Evolutionary conservation across 2,888 invertebrate genomes (phyloP).

Genomic region (Xanthorhoe spadicearia): DNA sequence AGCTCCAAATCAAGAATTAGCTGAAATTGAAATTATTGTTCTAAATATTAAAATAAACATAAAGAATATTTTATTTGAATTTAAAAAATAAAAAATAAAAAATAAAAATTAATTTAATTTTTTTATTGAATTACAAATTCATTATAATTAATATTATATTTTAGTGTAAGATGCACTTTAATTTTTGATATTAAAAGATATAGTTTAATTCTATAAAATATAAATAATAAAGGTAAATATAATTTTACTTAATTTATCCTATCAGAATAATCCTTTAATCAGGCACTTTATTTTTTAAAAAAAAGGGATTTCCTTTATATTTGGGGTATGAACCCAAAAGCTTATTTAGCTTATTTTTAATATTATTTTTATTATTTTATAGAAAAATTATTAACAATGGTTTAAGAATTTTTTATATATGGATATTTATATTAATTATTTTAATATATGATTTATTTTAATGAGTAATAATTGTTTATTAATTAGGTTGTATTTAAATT

Average conservation of each 20-base stretch:
- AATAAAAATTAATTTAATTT: slow-evolving; percentile 82
- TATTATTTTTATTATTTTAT: slow-evolving; percentile 46
- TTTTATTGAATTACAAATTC: slow-evolving; percentile 59
- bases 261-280: slow-evolving; percentile 79
- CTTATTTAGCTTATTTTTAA: slow-evolving; percentile 84
- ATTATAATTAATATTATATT: slow-evolving; percentile 67
- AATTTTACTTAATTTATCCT: slow-evolving; percentile 71
- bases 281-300: slow-evolving; percentile 80
- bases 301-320: slow-evolving; percentile 76
- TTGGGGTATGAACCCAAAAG: slow-evolving; percentile 87
- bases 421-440: slow-evolving; percentile 11
- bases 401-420: slow-evolving; percentile 49
- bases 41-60: slow-evolving; percentile 82
- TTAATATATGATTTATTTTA: slow-evolving; percentile 38
- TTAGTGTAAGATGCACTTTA: slow-evolving; percentile 86
- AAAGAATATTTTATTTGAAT: slow-evolving; percentile 81
- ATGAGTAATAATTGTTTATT: slow-evolving; percentile 48
- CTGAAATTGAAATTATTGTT: slow-evolving; percentile 68
- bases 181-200: slow-evolving; percentile 85
- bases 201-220: slow-evolving; percentile 86
- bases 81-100: slow-evolving; percentile 77
- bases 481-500: slow-evolving; percentile 44
- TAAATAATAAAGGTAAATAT: slow-evolving; percentile 85
- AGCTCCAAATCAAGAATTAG: slow-evolving; percentile 73
- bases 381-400: slow-evolving; percentile 53